Evolutionary conservation across 1,140 invertebrate species (phyloP).

Genomic region (Cephus cinctus): DNA sequence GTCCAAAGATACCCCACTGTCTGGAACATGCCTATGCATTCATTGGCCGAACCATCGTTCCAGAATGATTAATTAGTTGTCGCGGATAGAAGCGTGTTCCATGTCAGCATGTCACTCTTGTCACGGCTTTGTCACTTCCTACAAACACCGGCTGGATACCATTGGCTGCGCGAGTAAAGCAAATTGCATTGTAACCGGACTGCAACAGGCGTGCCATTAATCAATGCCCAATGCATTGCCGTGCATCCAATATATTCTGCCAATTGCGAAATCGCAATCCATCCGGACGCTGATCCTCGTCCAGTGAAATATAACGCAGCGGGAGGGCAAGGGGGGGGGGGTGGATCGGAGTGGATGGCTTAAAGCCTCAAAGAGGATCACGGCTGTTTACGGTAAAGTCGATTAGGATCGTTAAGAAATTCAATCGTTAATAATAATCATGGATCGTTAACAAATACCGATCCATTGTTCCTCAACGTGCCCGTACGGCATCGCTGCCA

Average conservation of each 20-base stretch:
- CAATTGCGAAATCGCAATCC: conserved; percentile 44
- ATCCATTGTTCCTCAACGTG: no score
- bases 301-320: conserved; percentile 17
- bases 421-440: no score
- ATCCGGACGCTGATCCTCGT: no score
- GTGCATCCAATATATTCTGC: conserved; percentile 43
- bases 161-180: conserved; percentile 25
- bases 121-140: conserved; percentile 55
- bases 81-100: conserved; percentile 36
- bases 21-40: conserved; percentile 45
- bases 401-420: no score
- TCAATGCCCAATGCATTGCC: conserved; percentile 50
- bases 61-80: conserved; percentile 58
- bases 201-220: conserved; percentile 58
- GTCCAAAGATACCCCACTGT: no score
- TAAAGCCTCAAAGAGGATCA: no score
- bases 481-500: no score
- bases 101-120: conserved; percentile 56
- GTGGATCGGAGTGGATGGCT: no score
- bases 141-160: conserved; percentile 34
- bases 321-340: conserved; percentile 7
- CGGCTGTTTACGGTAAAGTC: no score
- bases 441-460: no score
- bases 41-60: conserved; percentile 39
- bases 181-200: conserved; percentile 56